Evolutionary conservation across 2,797 vertebrate genomes (phyloP).

Genomic region (Lycodopsis pacificus): DNA sequence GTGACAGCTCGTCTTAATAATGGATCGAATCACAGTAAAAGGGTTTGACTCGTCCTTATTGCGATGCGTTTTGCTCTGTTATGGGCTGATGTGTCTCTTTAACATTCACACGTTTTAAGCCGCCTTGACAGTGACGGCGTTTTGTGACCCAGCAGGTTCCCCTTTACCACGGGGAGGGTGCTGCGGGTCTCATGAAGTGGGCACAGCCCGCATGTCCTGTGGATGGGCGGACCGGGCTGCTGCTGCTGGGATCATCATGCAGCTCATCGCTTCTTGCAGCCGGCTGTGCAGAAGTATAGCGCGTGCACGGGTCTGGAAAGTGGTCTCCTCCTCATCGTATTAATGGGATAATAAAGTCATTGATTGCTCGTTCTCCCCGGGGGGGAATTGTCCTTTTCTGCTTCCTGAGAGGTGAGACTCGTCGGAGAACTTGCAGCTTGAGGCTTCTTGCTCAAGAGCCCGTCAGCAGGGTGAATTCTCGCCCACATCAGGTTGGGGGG

Average conservation of each 20-base stretch:
- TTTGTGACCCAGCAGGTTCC: conserved; percentile 21
- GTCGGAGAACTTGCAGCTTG: conserved; percentile 22
- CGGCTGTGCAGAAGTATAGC: no score
- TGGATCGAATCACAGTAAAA: no score
- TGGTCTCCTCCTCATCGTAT: conserved; percentile 66
- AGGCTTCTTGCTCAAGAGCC: conserved; percentile 20
- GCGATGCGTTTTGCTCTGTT: no score
- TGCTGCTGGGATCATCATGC: conserved; percentile 4
- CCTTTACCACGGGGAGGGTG: conserved; percentile 10
- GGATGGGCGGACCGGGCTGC: not conserved
- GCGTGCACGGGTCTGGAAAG: conserved; percentile 30
- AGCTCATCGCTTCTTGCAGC: conserved; percentile 17
- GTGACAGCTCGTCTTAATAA: no score
- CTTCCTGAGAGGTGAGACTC: conserved; percentile 42
- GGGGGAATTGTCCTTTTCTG: not conserved
- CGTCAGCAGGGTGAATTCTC: not conserved
- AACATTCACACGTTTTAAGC: not conserved
- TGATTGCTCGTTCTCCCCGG: conserved; percentile 19
- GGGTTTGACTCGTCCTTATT: no score
- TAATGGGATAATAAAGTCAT: conserved; percentile 64
- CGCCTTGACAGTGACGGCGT: conserved; percentile 8
- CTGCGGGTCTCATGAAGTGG: not conserved
- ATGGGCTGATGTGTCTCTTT: not conserved
- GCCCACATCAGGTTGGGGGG: not conserved
- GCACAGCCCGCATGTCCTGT: not conserved